These are phyloP conservation scores for Tipula lateralis DNA, from an alignment of 2,888 invertebrate species.

Conservation along the genomic window DNA sequence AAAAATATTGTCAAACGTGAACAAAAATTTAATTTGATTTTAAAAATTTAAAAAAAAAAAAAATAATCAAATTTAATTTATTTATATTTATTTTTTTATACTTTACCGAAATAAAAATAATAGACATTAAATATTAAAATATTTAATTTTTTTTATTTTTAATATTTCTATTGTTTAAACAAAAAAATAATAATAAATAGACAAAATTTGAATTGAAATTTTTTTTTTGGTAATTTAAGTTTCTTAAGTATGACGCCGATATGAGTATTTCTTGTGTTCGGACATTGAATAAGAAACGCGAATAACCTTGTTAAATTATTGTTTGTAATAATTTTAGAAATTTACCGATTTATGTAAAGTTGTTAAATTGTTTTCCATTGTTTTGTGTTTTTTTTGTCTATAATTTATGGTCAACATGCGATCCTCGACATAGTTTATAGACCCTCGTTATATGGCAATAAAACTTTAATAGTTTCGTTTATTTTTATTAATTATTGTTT, in stretches of 20 bases:
- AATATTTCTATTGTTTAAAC: conserved; percentile 4
- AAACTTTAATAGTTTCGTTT: not conserved
- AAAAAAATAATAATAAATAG: not conserved
- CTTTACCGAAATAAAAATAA: not conserved
- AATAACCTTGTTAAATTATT: not conserved
- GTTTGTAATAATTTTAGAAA: conserved; percentile 11
- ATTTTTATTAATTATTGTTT: not conserved
- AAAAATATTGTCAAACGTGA: not conserved
- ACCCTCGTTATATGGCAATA: not conserved
- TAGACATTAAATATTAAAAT: not conserved
- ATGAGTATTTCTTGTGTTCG: not conserved
- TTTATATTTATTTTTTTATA: not conserved
- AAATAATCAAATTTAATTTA: not conserved
- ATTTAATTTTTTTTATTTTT: not conserved
- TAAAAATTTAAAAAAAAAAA: not conserved
- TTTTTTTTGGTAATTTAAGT: not conserved
- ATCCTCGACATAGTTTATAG: conserved; percentile 6
- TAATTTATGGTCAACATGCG: conserved; percentile 11
- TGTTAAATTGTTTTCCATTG: not conserved
- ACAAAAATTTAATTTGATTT: not conserved
- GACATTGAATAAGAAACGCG: conserved; percentile 2
- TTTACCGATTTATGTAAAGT: conserved; percentile 9
- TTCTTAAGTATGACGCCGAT: not conserved
- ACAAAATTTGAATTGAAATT: not conserved
- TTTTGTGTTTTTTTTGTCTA: not conserved